Evolutionary conservation across 2,113 vertebrate genomes (phyloP).

Genomic region (Neotoma lepida): DNA sequence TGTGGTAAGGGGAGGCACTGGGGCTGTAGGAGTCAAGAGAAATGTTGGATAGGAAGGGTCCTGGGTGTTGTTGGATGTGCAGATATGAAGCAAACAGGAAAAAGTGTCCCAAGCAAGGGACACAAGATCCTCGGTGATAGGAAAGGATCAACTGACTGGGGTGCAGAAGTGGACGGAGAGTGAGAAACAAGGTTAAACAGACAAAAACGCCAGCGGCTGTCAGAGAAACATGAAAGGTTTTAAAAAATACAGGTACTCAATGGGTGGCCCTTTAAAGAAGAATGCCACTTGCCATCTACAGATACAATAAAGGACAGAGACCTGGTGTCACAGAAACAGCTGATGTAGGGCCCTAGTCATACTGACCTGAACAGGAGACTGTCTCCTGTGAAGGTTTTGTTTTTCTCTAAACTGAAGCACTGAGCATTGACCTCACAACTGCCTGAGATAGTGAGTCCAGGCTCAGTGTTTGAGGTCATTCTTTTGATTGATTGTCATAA

Average conservation of each 20-base stretch:
- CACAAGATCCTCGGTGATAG: not conserved
- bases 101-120: not conserved
- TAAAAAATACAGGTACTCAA: not conserved
- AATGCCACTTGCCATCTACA: not conserved
- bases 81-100: not conserved
- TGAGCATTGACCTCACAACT: not conserved
- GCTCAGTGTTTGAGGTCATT: constrained; percentile 64
- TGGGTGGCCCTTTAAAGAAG: not conserved
- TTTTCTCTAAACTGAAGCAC: not conserved
- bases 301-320: not conserved
- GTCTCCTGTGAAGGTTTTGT: not conserved
- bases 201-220: accelerated
- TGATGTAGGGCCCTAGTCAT: not conserved
- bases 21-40: not conserved
- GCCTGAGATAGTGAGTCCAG: constrained; percentile 1
- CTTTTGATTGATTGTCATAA: constrained; percentile 90
- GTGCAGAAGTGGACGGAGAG: not conserved
- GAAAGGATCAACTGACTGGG: not conserved
- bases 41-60: too few relatives aligned
- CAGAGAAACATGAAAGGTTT: not conserved
- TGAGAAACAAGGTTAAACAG: not conserved
- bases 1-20: not conserved
- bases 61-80: too few relatives aligned
- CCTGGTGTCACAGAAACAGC: not conserved
- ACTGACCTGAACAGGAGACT: not conserved